Evolutionary conservation across 2,113 vertebrate species (phyloP).

Genomic region (Lucifuga dentata): DNA sequence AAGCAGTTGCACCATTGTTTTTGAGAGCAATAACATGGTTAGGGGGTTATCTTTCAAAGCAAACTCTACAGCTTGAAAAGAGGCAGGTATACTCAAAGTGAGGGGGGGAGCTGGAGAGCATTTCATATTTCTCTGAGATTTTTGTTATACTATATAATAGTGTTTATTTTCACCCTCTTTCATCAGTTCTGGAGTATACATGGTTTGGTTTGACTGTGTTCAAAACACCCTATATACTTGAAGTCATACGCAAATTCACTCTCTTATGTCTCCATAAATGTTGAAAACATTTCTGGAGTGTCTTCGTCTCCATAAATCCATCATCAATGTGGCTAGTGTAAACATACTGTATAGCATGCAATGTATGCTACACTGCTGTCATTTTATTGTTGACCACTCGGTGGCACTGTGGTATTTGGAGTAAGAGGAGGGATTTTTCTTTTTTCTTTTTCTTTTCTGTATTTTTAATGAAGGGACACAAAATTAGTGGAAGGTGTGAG

Average conservation of each 20-base stretch:
- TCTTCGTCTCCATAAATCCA: slow-evolving; percentile 61
- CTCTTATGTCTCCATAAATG: too few relatives aligned
- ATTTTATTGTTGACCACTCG: slow-evolving; percentile 64
- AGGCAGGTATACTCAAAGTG: slow-evolving; percentile 2
- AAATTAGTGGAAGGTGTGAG: slow-evolving; percentile 52
- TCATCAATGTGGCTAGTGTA: slow-evolving; percentile 40
- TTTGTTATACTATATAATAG: too few relatives aligned
- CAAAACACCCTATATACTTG: slow-evolving; percentile 45
- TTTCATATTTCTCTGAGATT: too few relatives aligned
- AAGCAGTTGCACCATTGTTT: neutral
- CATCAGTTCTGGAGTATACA: slow-evolving; percentile 10
- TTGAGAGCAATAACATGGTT: slow-evolving; percentile 1
- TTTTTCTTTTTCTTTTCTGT: slow-evolving; percentile 17
- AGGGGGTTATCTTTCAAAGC: slow-evolving; percentile 22
- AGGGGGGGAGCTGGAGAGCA: neutral
- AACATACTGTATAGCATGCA: slow-evolving; percentile 16
- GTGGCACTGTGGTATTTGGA: slow-evolving; percentile 78
- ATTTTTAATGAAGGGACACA: slow-evolving; percentile 59
- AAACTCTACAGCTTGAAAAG: neutral
- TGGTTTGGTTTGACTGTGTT: slow-evolving; percentile 20
- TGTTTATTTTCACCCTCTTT: slow-evolving; percentile 48
- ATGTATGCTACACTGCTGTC: slow-evolving; percentile 3
- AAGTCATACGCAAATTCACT: too few relatives aligned
- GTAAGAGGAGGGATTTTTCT: slow-evolving; percentile 10
- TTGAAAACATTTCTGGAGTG: too few relatives aligned